These are phyloP conservation scores for Zaprionus inermis DNA, from an alignment of 1,140 invertebrate genomes.

Conservation along the genomic window DNA sequence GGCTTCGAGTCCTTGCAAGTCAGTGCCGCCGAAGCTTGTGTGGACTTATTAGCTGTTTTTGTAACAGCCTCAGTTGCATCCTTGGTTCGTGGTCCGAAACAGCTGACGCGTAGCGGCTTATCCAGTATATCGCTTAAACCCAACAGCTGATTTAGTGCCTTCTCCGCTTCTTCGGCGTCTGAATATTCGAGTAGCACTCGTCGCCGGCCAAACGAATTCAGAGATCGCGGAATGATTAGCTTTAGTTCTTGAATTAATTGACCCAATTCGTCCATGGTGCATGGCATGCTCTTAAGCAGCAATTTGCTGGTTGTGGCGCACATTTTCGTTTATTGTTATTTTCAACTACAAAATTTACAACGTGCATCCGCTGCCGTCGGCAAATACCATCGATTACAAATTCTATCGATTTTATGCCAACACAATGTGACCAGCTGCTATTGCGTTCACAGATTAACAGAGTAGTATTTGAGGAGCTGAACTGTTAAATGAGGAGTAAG, in stretches of 20 bases:
- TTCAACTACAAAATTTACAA: constrained; percentile 25
- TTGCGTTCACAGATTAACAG: background rate
- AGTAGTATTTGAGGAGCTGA: background rate
- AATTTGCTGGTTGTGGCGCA: constrained; percentile 54
- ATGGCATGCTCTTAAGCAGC: constrained; percentile 74
- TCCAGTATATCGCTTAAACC: constrained; percentile 50
- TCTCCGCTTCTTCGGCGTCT: constrained; percentile 37
- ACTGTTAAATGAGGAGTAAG: background rate
- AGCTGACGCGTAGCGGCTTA: constrained; percentile 55
- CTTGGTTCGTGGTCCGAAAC: constrained; percentile 39
- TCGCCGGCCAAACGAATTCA: constrained; percentile 57
- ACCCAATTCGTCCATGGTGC: constrained; percentile 60
- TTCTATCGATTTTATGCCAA: background rate
- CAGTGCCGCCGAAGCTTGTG: constrained; percentile 31
- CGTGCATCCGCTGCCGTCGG: constrained; percentile 5
- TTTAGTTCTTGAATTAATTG: constrained; percentile 57
- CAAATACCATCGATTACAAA: constrained; percentile 7
- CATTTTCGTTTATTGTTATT: constrained; percentile 39
- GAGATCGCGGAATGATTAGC: constrained; percentile 49
- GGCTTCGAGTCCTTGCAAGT: background rate
- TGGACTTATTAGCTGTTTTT: constrained; percentile 46
- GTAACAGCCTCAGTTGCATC: background rate
- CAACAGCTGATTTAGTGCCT: constrained; percentile 54
- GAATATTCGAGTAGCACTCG: constrained; percentile 59
- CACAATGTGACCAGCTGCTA: constrained; percentile 14